A percentile compares a stretch with the other conserved stretches of the same genome.
These are phyloP conservation scores for Cavia aperea DNA, from an alignment of 2,113 vertebrate genomes.

Conservation along the genomic window DNA sequence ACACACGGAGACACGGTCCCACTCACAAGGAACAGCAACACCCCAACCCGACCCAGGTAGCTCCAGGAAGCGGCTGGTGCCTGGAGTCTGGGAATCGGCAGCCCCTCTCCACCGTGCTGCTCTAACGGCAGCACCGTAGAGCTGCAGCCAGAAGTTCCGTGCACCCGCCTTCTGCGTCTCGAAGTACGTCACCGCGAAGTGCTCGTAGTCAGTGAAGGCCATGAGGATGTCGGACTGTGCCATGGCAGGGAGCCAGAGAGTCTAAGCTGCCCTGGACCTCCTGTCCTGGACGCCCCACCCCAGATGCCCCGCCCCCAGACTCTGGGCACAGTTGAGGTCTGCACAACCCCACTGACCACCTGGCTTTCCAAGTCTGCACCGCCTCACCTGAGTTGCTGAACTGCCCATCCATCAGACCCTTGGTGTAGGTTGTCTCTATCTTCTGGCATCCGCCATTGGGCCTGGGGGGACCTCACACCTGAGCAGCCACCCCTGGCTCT, in stretches of 20 bases:
- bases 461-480: not conserved
- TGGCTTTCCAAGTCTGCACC: accelerated
- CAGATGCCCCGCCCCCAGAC: accelerated
- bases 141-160: not conserved
- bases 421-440: not conserved
- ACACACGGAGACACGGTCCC: not conserved
- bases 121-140: not conserved
- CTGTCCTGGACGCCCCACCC: accelerated
- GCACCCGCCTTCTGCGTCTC: not conserved
- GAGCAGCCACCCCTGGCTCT: not conserved
- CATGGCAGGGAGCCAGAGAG: not conserved
- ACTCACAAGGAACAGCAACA: accelerated
- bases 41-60: not conserved
- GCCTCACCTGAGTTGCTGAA: slow-evolving; percentile 43
- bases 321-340: not conserved
- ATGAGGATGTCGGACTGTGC: not conserved
- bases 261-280: not conserved
- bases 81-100: accelerated
- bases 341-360: not conserved
- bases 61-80: not conserved
- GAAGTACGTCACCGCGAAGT: not conserved
- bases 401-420: not conserved
- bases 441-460: not conserved
- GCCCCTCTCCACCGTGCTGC: not conserved
- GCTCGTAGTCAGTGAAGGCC: not conserved